phyloP scores from a whole-genome alignment of 1,140 invertebrate genomes.

The Achroia grisella region DNA sequence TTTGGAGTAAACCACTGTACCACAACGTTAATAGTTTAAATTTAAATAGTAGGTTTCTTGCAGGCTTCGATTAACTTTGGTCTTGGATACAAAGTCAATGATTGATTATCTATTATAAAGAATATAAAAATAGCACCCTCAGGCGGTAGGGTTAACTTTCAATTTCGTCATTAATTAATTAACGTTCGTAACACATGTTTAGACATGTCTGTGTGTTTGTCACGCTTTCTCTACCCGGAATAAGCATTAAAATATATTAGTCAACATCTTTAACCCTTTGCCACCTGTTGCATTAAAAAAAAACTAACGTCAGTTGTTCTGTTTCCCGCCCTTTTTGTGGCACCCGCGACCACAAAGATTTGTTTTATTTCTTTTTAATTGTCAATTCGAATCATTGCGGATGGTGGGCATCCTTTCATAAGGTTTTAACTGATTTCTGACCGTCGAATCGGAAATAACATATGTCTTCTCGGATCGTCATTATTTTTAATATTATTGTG shows the following conservation, averaged over 20 bases:
- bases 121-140: constrained; percentile 2
- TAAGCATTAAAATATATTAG: constrained; percentile 35
- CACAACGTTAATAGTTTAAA: too few species aligned
- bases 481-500: constrained; percentile 59
- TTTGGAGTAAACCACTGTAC: too few species aligned
- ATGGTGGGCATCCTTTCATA: constrained; percentile 39
- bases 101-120: too few species aligned
- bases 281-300: constrained; percentile 56
- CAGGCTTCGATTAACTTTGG: too few species aligned
- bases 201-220: constrained; percentile 39
- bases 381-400: constrained; percentile 35
- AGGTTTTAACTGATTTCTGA: constrained; percentile 53
- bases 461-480: constrained; percentile 53
- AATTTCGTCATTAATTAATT: constrained; percentile 66
- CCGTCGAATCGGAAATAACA: constrained; percentile 61
- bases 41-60: too few species aligned
- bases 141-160: constrained; percentile 55
- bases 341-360: constrained; percentile 49
- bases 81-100: too few species aligned
- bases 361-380: constrained; percentile 73
- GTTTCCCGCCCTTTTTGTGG: constrained; percentile 47
- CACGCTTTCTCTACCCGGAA: constrained; percentile 55
- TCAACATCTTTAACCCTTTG: constrained; percentile 48
- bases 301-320: constrained; percentile 56
- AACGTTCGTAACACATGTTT: constrained; percentile 62